Evolutionary conservation across 2,888 invertebrate genomes (phyloP).

Genomic region (Metacarcinus magister): DNA sequence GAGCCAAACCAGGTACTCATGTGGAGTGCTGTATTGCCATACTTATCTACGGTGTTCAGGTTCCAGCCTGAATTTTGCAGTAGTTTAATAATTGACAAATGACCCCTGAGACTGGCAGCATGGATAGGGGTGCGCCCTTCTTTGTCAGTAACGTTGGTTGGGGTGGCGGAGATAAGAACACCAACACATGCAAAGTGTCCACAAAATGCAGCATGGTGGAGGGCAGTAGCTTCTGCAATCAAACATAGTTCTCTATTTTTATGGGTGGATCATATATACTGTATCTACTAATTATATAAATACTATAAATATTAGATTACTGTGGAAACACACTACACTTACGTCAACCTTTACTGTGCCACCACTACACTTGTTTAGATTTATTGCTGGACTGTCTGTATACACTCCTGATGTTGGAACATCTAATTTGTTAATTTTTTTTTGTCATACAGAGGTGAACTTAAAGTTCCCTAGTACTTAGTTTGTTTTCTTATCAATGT

Average conservation of each 20-base stretch:
- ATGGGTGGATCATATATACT: background rate
- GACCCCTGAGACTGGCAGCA: conserved; percentile 4
- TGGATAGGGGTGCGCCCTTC: background rate
- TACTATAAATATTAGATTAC: no score
- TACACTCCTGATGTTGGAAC: no score
- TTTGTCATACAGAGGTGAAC: background rate
- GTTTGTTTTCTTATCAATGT: background rate
- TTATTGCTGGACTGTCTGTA: no score
- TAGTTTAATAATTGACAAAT: background rate
- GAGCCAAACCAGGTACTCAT: background rate
- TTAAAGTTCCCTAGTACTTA: background rate
- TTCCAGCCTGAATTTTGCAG: background rate
- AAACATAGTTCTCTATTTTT: background rate
- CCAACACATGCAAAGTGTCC: background rate
- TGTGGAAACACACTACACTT: no score
- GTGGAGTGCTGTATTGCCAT: background rate
- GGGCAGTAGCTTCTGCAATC: background rate
- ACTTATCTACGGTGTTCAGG: background rate
- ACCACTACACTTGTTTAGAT: no score
- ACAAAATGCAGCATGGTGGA: background rate
- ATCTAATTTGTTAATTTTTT: background rate
- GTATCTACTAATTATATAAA: no score
- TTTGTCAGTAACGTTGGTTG: background rate
- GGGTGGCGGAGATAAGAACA: background rate
- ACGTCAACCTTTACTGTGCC: no score